Evolutionary conservation across 1,140 invertebrate species (phyloP).

Genomic region (Eufriesea mexicana): DNA sequence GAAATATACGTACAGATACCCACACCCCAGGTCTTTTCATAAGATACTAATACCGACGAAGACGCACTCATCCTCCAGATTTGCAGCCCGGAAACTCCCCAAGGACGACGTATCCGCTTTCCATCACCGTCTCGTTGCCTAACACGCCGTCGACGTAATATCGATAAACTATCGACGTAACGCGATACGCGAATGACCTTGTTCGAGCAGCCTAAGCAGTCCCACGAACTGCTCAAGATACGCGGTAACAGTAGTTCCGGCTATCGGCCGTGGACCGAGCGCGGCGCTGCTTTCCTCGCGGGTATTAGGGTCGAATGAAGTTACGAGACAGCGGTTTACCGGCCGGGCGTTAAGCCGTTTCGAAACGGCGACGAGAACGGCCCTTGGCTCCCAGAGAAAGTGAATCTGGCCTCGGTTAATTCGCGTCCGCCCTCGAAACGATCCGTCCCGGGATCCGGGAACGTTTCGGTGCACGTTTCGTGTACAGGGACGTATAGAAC

Average conservation of each 20-base stretch:
- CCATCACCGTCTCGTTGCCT: slow-evolving; percentile 1
- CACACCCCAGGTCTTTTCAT: too few species aligned
- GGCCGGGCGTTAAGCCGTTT: slow-evolving; percentile 17
- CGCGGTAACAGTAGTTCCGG: slow-evolving; percentile 27
- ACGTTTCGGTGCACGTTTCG: neutral
- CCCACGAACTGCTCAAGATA: slow-evolving; percentile 45
- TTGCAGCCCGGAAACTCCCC: neutral
- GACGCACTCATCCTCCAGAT: neutral
- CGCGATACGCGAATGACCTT: slow-evolving; percentile 36
- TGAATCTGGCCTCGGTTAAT: slow-evolving; percentile 38
- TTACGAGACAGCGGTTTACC: slow-evolving; percentile 68
- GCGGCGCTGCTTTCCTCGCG: slow-evolving; percentile 20
- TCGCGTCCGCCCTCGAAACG: neutral
- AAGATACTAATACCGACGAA: too few species aligned
- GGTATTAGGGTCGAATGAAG: slow-evolving; percentile 68
- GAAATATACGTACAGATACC: too few species aligned
- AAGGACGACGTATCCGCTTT: neutral
- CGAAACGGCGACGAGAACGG: slow-evolving; percentile 32
- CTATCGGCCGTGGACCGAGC: slow-evolving; percentile 45
- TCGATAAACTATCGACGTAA: slow-evolving; percentile 52
- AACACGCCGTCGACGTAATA: slow-evolving; percentile 33
- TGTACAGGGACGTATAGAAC: neutral
- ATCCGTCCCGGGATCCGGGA: neutral
- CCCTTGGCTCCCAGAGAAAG: slow-evolving; percentile 34
- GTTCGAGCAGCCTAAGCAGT: slow-evolving; percentile 11